Evolutionary conservation across 2,888 invertebrate genomes (phyloP), one percentile per base, ranked within the genome.

Genomic region (Fragum fragum): DNA sequence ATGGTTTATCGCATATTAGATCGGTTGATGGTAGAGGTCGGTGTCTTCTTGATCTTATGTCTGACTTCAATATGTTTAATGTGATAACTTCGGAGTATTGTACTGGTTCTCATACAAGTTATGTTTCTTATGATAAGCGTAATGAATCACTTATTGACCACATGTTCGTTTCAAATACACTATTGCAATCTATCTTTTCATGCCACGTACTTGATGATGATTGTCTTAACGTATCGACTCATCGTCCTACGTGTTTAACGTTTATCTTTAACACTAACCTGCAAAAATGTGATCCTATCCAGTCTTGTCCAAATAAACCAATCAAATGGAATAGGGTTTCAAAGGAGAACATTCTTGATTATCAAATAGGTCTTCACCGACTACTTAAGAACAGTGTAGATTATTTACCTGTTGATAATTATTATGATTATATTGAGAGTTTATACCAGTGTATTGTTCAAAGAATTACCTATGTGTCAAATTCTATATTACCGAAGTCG

Each of bases 161-260:
- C 16, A 21, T 52, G n/a, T n/a, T 52, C 21, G 16, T 52, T 14
- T 3, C 52, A n/a, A 16, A 52, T 52, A 16, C 18, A 3, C 5
- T 52, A 52, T 52, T 21, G 6, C 21, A 52, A 5, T 52, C 21
- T 21, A 14, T 52, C 14, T n/a, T n/a, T 2, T 52, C 29, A 72
- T 72, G 39, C n/a, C n/a, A n/a, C n/a, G n/a, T n/a, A n/a, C 26
- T 72, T 11, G 57, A 72, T 36, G 59, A 59, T 36, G 9, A 52
- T 3, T 52, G 52, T 52, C 18, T 52, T 52, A 21, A 52, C 21
- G 52, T 52, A 3, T 52, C 52, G 14, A n/a, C 52, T 21, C 52
- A 52, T 21, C 52, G 52, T 52, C 52, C 52, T n/a, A 52, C 32
- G 18, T n/a, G 52, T 52, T 7, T 52, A n/a, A n/a, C 3, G 21